Evolutionary conservation across 1,140 invertebrate genomes (phyloP), one percentile per base, ranked within the genome.

Genomic region (Leptestheria dahalacensis): DNA sequence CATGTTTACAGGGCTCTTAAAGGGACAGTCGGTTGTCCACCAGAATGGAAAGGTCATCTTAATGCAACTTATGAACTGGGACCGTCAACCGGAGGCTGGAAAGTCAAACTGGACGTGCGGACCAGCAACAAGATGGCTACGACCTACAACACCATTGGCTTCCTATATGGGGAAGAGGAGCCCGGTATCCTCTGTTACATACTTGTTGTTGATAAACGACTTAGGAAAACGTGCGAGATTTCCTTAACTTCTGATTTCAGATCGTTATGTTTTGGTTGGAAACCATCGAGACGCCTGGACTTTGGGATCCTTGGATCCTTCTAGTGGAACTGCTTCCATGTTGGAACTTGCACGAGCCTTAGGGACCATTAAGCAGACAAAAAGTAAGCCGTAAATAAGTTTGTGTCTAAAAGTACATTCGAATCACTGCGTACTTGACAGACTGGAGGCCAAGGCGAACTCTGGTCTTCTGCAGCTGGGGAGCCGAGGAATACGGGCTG

Each of bases 231-330:
- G n/a, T n/a, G n/a, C n/a, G 49, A 51, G 26, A 24, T 21, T 23
- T 11, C 12, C 12, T 24, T 2, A 24, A 10, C 1, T 50, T 50
- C 10, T 23, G 25, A 46, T 21, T 24, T 12, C 33, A 66, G 76
- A 80, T 64, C 63, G 75, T 2, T 81, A 78, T 65, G 72, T 80
- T 10, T 66, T 80, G 23, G 63, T 82, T 12, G 79, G 79, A 3
- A 78, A 77, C 62, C 79, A 82, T 62, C 68, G 77, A 59, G 79
- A 81, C 69, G 72, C 79, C 25, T 80, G 77, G 77, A 73, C 72
- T 12, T 76, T 74, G 64, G 77, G 77, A 15, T 71, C 77, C 18
- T 64, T 78, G 25, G 79, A 81, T 66, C 77, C 78, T 11, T 66
- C 72, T 12, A 65, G 66, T 55, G 76, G 77, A 1, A 77, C 77